Evolutionary conservation across 2,113 vertebrate genomes (phyloP).

Genomic region (Oxyruncus cristatus): DNA sequence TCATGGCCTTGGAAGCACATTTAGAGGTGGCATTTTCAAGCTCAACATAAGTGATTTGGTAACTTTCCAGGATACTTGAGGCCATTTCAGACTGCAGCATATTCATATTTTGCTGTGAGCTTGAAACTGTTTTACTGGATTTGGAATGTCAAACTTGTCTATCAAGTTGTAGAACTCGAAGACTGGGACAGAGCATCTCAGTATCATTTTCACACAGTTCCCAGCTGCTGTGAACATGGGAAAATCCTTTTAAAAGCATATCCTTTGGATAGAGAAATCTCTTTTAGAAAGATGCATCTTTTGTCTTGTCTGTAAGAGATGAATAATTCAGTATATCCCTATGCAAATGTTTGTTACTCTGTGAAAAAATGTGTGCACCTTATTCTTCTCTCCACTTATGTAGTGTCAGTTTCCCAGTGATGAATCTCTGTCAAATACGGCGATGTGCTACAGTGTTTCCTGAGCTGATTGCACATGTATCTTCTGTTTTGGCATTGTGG

Average conservation of each 20-base stretch:
- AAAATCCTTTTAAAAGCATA: neutral
- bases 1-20: neutral
- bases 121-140: neutral
- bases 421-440: slow-evolving; percentile 1
- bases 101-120: neutral
- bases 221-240: neutral
- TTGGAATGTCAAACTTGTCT: slow-evolving; percentile 3
- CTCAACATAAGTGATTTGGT: neutral
- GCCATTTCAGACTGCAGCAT: neutral
- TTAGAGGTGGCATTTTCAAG: slow-evolving; percentile 1
- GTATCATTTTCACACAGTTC: neutral
- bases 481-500: slow-evolving; percentile 7
- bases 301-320: neutral
- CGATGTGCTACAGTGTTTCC: neutral
- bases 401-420: neutral
- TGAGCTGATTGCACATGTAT: neutral
- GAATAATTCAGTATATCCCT: neutral
- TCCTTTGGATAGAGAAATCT: neutral
- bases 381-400: neutral
- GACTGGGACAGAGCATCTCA: neutral
- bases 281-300: neutral
- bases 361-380: neutral
- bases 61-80: neutral
- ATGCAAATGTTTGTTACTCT: slow-evolving; percentile 21
- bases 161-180: neutral